Conservation (phyloP, 2,888 invertebrate species). For the Thera britannica region DNA sequence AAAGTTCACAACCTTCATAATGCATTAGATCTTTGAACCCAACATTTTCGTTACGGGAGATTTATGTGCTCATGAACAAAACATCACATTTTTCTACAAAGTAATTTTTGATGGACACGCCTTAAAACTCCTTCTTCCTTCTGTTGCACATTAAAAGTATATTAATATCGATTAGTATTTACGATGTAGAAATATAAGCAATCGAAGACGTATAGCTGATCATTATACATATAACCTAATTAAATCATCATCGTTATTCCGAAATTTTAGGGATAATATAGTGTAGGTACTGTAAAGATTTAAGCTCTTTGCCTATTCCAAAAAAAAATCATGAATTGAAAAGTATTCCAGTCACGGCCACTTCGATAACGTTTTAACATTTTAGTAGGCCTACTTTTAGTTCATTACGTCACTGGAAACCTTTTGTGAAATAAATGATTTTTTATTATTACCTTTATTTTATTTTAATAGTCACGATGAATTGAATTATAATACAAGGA, state of each 20-base stretch:
- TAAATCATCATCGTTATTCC: too few species aligned
- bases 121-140: too few species aligned
- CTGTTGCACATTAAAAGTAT: too few species aligned
- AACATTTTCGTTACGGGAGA: slow-evolving; percentile 22
- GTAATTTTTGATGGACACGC: too few species aligned
- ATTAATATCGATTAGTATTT: too few species aligned
- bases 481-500: not conserved
- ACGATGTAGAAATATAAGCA: too few species aligned
- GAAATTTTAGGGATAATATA: not conserved
- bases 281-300: too few species aligned
- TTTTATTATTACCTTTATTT: not conserved
- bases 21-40: slow-evolving; percentile 31
- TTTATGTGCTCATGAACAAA: slow-evolving; percentile 17
- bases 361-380: not conserved
- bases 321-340: not conserved
- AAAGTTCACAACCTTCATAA: slow-evolving; percentile 35
- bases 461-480: not conserved
- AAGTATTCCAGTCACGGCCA: slow-evolving; percentile 6
- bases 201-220: too few species aligned
- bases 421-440: slow-evolving; percentile 5
- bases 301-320: too few species aligned
- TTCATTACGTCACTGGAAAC: slow-evolving; percentile 9
- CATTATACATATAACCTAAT: too few species aligned
- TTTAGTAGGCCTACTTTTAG: slow-evolving; percentile 1
- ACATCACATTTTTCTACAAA: not conserved